These are phyloP conservation scores for Thyatira batis DNA, from an alignment of 2,888 invertebrate species.

Conservation along the genomic window DNA sequence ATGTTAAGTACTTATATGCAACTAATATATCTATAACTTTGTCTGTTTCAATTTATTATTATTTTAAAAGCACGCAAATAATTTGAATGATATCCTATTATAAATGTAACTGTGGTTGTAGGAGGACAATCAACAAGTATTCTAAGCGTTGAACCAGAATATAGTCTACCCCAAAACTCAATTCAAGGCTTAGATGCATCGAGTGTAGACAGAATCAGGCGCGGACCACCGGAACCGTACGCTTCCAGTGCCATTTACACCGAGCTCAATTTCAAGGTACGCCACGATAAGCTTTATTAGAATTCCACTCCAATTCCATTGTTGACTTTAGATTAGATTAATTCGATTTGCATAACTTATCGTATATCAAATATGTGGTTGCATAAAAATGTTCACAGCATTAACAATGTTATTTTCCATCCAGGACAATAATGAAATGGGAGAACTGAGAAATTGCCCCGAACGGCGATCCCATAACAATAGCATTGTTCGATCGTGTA, in stretches of 20 bases:
- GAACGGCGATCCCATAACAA: conserved; percentile 79
- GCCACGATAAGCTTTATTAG: conserved; percentile 63
- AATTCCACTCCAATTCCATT: conserved; percentile 47
- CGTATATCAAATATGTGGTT: conserved; percentile 28
- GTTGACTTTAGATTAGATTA: conserved; percentile 64
- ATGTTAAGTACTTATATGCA: too few relatives aligned
- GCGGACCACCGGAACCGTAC: conserved; percentile 75
- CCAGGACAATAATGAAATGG: conserved; percentile 75
- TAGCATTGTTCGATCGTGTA: conserved; percentile 78
- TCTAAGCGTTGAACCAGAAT: conserved; percentile 74
- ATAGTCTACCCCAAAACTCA: conserved; percentile 76
- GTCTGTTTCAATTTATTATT: background rate
- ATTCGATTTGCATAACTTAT: conserved; percentile 58
- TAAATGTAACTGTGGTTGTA: conserved; percentile 33
- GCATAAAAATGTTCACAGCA: conserved; percentile 23
- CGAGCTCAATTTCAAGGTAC: conserved; percentile 80
- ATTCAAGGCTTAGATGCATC: conserved; percentile 72
- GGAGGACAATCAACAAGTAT: conserved; percentile 74
- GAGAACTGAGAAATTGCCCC: conserved; percentile 71
- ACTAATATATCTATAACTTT: too few relatives aligned
- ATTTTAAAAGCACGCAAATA: too few relatives aligned
- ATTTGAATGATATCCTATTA: conserved; percentile 7
- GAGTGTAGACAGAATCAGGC: conserved; percentile 71
- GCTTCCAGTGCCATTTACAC: conserved; percentile 80
- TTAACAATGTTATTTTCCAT: conserved; percentile 53